Evolutionary conservation across 2,888 invertebrate genomes (phyloP).

Genomic region (Acleris cristana): DNA sequence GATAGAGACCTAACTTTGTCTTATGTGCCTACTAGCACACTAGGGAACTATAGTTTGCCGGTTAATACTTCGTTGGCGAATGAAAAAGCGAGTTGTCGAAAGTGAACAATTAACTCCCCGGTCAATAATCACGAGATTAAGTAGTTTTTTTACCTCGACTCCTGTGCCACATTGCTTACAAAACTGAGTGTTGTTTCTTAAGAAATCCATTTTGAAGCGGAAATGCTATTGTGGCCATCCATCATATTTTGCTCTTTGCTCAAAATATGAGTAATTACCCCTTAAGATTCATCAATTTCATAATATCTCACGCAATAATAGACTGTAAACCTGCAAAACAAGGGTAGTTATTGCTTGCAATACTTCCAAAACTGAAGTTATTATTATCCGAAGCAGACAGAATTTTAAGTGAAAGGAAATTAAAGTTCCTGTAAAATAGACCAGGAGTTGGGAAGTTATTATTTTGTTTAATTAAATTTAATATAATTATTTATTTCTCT

Average conservation of each 20-base stretch:
- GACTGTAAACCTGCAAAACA: not conserved
- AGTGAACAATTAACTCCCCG: no score
- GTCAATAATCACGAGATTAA: no score
- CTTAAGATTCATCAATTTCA: conserved; percentile 19
- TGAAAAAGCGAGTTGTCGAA: no score
- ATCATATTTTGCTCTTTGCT: conserved; percentile 21
- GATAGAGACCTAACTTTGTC: no score
- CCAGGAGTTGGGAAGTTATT: not conserved
- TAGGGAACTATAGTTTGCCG: no score
- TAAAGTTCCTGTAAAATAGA: conserved; percentile 27
- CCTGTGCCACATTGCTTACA: no score
- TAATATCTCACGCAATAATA: not conserved
- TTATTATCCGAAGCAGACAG: conserved; percentile 32
- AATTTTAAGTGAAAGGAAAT: conserved; percentile 35
- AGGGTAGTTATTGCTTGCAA: conserved; percentile 13
- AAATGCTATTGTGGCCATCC: not conserved
- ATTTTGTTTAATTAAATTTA: no score
- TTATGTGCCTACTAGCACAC: no score
- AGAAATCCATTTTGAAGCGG: not conserved
- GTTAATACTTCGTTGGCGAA: no score
- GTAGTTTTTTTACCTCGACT: no score
- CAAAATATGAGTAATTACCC: conserved; percentile 25
- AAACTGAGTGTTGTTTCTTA: no score
- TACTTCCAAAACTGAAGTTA: conserved; percentile 6
- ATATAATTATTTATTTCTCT: no score